Conservation (phyloP, 2,113 vertebrate genomes). For the Aramus guarauna region DNA sequence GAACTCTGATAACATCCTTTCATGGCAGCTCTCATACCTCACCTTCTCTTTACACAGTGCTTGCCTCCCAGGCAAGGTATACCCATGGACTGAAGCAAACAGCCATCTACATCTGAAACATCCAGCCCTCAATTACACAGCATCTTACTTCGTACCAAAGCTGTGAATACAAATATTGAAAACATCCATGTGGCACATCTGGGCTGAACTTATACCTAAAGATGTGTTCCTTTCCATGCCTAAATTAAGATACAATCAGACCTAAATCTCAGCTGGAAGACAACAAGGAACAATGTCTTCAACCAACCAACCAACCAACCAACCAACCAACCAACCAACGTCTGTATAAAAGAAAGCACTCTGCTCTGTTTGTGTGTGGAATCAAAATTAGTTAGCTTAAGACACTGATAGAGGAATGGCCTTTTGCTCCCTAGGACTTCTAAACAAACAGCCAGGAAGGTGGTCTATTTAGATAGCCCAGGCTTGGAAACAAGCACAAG, state of each 20-base stretch:
- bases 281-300: not conserved
- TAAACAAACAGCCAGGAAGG: not conserved
- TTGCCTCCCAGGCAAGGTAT: not conserved
- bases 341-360: not conserved
- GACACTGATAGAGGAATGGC: not conserved
- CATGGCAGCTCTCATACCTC: not conserved
- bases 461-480: not conserved
- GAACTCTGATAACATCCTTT: not conserved
- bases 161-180: not conserved
- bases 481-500: not conserved
- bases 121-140: not conserved
- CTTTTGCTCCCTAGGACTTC: not conserved
- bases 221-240: not conserved
- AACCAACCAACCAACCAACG: accelerated
- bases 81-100: not conserved
- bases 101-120: not conserved
- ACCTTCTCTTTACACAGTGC: not conserved
- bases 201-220: not conserved
- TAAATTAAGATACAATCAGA: not conserved
- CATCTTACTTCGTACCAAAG: not conserved
- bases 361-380: not conserved
- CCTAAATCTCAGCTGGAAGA: not conserved
- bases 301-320: accelerated
- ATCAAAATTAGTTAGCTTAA: not conserved
- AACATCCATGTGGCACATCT: not conserved